A percentile compares a stretch with the other conserved stretches of the same genome.
phyloP scores from a whole-genome alignment of 2,797 vertebrate species.

The Xerus rutilus region DNA sequence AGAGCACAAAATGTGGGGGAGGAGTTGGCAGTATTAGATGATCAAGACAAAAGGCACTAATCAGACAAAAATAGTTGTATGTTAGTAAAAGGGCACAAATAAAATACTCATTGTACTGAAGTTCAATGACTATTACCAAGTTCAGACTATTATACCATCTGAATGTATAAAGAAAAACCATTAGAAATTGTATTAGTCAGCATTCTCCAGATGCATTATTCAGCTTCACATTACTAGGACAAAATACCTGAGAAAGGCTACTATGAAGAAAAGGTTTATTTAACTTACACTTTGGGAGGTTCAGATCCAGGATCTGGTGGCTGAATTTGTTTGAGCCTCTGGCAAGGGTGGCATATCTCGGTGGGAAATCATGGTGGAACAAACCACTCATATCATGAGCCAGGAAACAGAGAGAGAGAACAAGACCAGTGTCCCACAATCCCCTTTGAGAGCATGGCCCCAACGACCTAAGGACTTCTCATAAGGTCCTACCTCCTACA shows the following conservation, averaged over 20 bases:
- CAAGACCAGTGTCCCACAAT: background rate
- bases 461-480: background rate
- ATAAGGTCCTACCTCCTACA: background rate
- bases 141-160: background rate
- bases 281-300: background rate
- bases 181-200: constrained; percentile 33
- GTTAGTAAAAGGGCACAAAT: constrained; percentile 8
- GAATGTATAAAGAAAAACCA: constrained; percentile 53
- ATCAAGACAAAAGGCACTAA: constrained; percentile 35
- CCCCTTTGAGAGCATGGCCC: background rate
- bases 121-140: background rate
- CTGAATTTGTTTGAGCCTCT: background rate
- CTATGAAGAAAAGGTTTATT: background rate
- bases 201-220: background rate
- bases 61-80: constrained; percentile 16
- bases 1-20: background rate
- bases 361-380: no score
- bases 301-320: background rate
- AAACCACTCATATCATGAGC: background rate
- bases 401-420: background rate
- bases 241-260: background rate
- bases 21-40: constrained; percentile 30
- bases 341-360: background rate
- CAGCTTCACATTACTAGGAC: background rate
- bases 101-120: constrained; percentile 41